These are phyloP conservation scores for Druon quercuslanigerum DNA, from an alignment of 1,140 invertebrate genomes.

Conservation along the genomic window DNA sequence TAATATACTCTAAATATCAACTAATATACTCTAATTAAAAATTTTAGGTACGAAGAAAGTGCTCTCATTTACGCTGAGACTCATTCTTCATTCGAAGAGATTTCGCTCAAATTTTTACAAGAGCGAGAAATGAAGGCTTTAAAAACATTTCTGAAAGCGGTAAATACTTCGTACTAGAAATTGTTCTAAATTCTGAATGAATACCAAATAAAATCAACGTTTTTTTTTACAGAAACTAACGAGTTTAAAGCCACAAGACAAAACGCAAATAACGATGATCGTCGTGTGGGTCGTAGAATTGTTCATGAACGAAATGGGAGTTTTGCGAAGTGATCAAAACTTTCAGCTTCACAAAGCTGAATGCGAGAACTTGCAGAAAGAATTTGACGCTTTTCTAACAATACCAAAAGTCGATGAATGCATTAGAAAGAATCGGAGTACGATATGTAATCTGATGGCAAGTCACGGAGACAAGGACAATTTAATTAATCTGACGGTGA, in stretches of 20 bases:
- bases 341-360: conserved; percentile 66
- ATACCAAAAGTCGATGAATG: conserved; percentile 82
- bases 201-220: background rate
- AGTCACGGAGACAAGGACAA: conserved; percentile 96
- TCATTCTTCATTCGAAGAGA: conserved; percentile 94
- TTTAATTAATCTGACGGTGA: conserved; percentile 88
- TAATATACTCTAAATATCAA: background rate
- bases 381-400: conserved; percentile 86
- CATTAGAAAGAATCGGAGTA: conserved; percentile 85
- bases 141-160: conserved; percentile 88
- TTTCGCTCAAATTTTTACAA: conserved; percentile 94
- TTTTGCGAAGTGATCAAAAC: conserved; percentile 77
- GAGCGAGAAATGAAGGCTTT: conserved; percentile 88
- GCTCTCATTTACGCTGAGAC: conserved; percentile 92
- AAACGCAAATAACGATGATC: conserved; percentile 92
- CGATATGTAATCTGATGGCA: conserved; percentile 91
- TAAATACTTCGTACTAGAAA: conserved; percentile 70
- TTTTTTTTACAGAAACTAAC: conserved; percentile 74
- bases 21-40: background rate
- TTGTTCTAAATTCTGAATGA: conserved; percentile 43
- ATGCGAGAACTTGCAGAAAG: conserved; percentile 84
- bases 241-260: conserved; percentile 78
- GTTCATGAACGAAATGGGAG: conserved; percentile 90
- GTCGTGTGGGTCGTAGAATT: conserved; percentile 96
- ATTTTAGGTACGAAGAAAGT: conserved; percentile 84